Base-by-base conservation (phyloP, 2,888 invertebrate genomes). In the Hyles lineata region DNA sequence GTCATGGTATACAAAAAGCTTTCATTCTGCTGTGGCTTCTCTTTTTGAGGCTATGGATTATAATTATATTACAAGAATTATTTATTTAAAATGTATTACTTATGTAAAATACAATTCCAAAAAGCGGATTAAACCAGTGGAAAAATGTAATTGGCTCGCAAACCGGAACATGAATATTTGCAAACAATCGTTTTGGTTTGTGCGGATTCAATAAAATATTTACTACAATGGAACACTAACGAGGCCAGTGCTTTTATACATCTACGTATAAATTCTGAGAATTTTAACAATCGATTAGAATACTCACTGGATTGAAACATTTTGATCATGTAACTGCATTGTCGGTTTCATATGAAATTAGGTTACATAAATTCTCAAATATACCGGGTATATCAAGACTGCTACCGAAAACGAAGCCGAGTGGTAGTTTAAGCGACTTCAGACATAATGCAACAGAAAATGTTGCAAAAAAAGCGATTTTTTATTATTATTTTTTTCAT, bases 171-270 rank as follows among this genome's bases (percentile, higher is more conserved):
- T 43, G 63, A 43, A 63, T 63, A 63, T 21, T 11, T 43, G 11
- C 43, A 43, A 2, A 21, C 23, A 43, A 23, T 23, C 43, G 43
- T 23, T 17, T 15, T 6, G 43, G 67, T 50, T 23, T 21, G 67
- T 43, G 21, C 67, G 23, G 43, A 43, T 67, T 50, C 67, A 67
- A 67, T 50, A 67, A 67, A 67, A 67, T 43, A 50, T 67, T 50
- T 50, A 67, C 50, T 35, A 62, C 62, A 67, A 67, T 67, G 67
- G 17, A 67, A 50, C 43, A 23, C 23, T 43, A 50, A 67, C 50
- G 43, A 50, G 43, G 50, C 11, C 23, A n/a, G 43, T 0, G 43
- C 43, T 67, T 50, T 43, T 21, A 17, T 17, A 21, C 21, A 43
- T 50, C 23, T 35, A 9, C n/a, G 21, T 50, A 23, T 17, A 67